phyloP scores from a whole-genome alignment of 1,140 invertebrate genomes.

The Cherax destructor region DNA sequence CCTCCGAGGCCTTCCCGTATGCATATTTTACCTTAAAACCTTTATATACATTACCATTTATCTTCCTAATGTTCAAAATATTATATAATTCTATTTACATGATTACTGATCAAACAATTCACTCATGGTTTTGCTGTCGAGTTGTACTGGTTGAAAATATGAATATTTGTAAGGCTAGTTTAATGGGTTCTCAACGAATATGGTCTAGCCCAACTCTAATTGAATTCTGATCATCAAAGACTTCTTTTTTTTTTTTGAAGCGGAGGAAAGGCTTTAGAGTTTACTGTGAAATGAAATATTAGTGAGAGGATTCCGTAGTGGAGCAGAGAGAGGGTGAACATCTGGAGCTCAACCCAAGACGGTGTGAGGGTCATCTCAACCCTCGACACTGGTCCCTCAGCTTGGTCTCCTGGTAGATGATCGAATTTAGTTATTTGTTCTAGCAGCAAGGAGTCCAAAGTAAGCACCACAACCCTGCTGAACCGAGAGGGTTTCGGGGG shows the following conservation, averaged over 20 bases:
- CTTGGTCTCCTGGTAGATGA: no score
- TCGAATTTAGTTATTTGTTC: no score
- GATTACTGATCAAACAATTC: neutral
- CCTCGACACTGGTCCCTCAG: no score
- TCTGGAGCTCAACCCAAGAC: no score
- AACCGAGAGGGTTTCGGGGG: no score
- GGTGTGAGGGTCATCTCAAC: no score
- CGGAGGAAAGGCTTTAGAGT: neutral
- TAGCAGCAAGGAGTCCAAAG: no score
- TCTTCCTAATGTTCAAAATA: no score
- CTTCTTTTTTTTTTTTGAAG: neutral
- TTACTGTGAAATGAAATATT: neutral
- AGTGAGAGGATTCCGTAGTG: neutral
- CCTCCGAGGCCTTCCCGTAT: neutral
- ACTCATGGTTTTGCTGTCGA: neutral
- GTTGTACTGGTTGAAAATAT: neutral
- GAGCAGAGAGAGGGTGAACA: neutral
- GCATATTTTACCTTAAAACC: neutral
- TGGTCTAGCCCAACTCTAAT: slow-evolving; percentile 27
- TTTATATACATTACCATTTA: no score
- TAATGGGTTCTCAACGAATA: slow-evolving; percentile 10
- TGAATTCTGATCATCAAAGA: slow-evolving; percentile 30
- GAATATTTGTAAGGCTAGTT: neutral
- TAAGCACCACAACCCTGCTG: no score
- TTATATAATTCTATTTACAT: no score